Conservation (phyloP, 2,888 invertebrate species). For the Orgyia antiqua region DNA sequence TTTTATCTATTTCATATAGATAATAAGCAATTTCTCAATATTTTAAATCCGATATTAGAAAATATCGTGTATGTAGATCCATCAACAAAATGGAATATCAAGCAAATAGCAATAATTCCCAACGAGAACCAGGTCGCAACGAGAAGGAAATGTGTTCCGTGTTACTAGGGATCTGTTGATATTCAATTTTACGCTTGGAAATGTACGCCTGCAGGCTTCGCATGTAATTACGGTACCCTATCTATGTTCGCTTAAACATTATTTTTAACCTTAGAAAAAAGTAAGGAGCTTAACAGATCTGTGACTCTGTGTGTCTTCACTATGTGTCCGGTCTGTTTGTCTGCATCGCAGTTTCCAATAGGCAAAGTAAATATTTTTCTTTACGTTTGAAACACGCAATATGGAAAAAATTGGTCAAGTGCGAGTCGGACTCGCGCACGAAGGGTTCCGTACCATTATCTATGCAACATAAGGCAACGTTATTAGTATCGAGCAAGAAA, state of each 20-base stretch:
- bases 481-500: too few species aligned
- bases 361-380: too few species aligned
- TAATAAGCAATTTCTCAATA: not conserved
- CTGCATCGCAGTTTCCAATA: too few species aligned
- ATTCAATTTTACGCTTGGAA: conserved; percentile 15
- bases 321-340: too few species aligned
- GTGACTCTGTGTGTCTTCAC: too few species aligned
- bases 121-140: conserved; percentile 15
- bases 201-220: not conserved
- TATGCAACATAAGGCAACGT: too few species aligned
- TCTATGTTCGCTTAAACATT: not conserved
- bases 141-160: conserved; percentile 18
- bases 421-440: too few species aligned
- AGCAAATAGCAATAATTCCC: conserved; percentile 18
- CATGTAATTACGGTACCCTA: not conserved
- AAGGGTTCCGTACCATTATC: too few species aligned
- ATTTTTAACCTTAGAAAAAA: too few species aligned
- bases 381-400: too few species aligned
- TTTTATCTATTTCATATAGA: not conserved
- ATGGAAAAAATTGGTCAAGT: too few species aligned
- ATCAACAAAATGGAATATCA: conserved; percentile 13
- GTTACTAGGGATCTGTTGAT: conserved; percentile 11
- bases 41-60: not conserved
- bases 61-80: conserved; percentile 4
- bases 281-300: too few species aligned